Evolutionary conservation across 2,797 vertebrate genomes (phyloP).

Genomic region (Centroberyx gerrardi): DNA sequence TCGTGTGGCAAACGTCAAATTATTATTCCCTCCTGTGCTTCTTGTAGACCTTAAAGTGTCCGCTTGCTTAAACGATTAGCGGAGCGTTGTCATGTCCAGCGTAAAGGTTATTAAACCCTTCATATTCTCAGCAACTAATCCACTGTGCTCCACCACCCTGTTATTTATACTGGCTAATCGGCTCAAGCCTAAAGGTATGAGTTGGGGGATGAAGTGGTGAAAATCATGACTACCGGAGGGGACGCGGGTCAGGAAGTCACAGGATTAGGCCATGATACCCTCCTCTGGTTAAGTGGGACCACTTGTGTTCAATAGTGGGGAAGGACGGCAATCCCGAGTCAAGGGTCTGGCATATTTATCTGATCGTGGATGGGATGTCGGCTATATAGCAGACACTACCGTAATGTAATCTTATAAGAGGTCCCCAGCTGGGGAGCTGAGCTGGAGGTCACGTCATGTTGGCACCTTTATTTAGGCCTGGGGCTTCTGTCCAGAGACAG

Average conservation of each 20-base stretch:
- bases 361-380: neutral
- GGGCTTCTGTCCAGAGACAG: neutral
- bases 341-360: neutral
- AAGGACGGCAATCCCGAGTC: neutral
- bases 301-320: neutral
- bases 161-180: conserved; percentile 76
- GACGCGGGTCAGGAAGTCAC: conserved; percentile 28
- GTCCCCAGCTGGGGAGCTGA: too few species aligned
- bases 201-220: conserved; percentile 16
- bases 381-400: neutral
- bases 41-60: too few species aligned
- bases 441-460: neutral
- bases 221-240: neutral
- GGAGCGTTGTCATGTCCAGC: neutral
- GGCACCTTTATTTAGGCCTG: neutral
- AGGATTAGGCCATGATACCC: conserved; percentile 50
- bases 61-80: too few species aligned
- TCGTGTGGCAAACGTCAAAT: too few species aligned
- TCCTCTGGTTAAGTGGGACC: conserved; percentile 38
- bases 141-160: conserved; percentile 18
- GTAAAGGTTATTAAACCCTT: conserved; percentile 25
- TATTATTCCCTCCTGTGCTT: too few species aligned
- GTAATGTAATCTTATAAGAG: neutral
- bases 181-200: conserved; percentile 47
- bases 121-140: conserved; percentile 55